phyloP scores from a whole-genome alignment of 1,140 invertebrate species.

The Solenopsis invicta region DNA sequence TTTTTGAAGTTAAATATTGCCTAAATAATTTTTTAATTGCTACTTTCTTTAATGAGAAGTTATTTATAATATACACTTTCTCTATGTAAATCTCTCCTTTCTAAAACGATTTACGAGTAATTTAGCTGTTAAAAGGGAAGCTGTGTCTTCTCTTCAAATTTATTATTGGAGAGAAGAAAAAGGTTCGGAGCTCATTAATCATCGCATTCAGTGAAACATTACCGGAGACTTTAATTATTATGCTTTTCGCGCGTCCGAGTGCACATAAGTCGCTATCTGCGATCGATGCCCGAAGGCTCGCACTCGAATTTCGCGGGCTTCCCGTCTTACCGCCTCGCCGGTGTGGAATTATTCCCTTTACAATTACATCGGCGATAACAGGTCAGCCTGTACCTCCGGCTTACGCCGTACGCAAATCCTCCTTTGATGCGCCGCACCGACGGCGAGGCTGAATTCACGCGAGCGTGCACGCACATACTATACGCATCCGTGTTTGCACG shows the following conservation, averaged over 20 bases:
- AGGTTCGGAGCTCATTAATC: not conserved
- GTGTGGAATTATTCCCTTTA: conserved; percentile 43
- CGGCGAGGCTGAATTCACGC: conserved; percentile 52
- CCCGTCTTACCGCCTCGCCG: conserved; percentile 22
- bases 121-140: not conserved
- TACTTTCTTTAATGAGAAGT: not conserved
- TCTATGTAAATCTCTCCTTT: not conserved
- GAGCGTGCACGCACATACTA: conserved; percentile 29
- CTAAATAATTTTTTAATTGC: not conserved
- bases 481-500: conserved; percentile 41
- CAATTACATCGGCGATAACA: conserved; percentile 59
- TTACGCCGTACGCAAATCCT: conserved; percentile 58
- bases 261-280: not conserved
- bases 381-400: conserved; percentile 27
- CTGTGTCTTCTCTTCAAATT: not conserved
- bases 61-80: not conserved
- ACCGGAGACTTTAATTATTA: conserved; percentile 2
- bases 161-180: not conserved
- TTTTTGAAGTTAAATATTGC: not conserved
- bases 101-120: not conserved
- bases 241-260: conserved; percentile 24
- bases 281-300: conserved; percentile 22
- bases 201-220: not conserved
- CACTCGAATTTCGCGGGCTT: conserved; percentile 43
- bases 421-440: conserved; percentile 46